These are phyloP conservation scores for Salminus brasiliensis DNA, from an alignment of 2,113 vertebrate genomes.

Conservation along the genomic window DNA sequence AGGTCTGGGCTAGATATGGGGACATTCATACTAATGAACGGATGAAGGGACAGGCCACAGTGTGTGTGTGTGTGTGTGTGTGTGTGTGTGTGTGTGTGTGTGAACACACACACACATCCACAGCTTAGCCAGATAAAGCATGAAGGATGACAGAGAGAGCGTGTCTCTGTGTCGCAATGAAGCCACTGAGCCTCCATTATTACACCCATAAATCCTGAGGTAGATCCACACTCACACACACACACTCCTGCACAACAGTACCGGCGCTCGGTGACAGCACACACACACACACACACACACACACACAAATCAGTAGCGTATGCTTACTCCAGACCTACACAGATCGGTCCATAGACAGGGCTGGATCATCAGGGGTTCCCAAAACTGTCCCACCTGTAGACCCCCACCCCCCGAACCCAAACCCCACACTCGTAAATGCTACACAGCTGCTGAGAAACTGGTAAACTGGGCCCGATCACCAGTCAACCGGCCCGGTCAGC, in stretches of 20 bases:
- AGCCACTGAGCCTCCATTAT: conserved; percentile 43
- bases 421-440: too few relatives aligned
- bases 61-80: conserved; percentile 16
- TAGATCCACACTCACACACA: background rate
- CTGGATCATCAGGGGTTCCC: too few relatives aligned
- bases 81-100: background rate
- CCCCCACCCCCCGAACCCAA: too few relatives aligned
- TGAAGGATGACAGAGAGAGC: conserved; percentile 38
- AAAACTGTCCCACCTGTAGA: too few relatives aligned
- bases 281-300: background rate
- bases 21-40: background rate
- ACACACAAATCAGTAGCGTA: too few relatives aligned
- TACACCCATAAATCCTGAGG: conserved; percentile 51
- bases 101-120: conserved; percentile 15
- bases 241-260: background rate
- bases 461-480: too few relatives aligned
- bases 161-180: conserved; percentile 38
- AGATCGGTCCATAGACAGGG: too few relatives aligned
- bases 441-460: too few relatives aligned
- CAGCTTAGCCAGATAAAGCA: conserved; percentile 32
- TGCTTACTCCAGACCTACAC: too few relatives aligned
- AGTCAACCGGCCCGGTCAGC: too few relatives aligned
- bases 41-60: conserved; percentile 26
- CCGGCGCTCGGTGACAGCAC: background rate
- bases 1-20: conserved; percentile 1